phyloP scores from a whole-genome alignment of 2,888 invertebrate species.

The Catocala fraxini region DNA sequence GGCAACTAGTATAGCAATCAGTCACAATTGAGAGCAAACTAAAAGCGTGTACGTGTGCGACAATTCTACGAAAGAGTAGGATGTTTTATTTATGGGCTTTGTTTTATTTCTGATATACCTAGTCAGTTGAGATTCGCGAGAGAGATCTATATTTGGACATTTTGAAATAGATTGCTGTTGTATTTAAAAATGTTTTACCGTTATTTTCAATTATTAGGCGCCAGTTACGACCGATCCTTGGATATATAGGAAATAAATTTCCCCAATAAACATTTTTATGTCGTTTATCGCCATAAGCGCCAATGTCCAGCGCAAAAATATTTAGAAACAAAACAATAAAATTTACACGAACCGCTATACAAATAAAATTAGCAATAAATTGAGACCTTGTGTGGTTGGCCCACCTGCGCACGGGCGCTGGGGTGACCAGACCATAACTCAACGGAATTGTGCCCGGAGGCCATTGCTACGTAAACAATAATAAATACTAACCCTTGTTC shows the following conservation, averaged over 20 bases:
- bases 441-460: conserved; percentile 80
- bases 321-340: conserved; percentile 61
- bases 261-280: conserved; percentile 31
- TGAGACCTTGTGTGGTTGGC: conserved; percentile 68
- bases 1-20: no score
- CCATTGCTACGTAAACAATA: conserved; percentile 71
- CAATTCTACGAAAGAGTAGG: no score
- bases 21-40: no score
- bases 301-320: conserved; percentile 31
- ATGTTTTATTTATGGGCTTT: no score
- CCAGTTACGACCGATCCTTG: background rate
- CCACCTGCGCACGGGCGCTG: conserved; percentile 74
- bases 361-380: conserved; percentile 84
- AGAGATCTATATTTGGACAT: background rate
- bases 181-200: background rate
- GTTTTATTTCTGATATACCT: no score
- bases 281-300: conserved; percentile 30
- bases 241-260: conserved; percentile 22
- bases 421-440: conserved; percentile 80
- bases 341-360: conserved; percentile 63
- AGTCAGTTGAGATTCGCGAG: no score
- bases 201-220: conserved; percentile 6
- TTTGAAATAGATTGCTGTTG: background rate
- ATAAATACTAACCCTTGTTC: conserved; percentile 72
- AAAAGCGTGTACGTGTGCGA: no score